Conservation (phyloP, 2,797 vertebrate genomes). For the Bradypodion ventrale region DNA sequence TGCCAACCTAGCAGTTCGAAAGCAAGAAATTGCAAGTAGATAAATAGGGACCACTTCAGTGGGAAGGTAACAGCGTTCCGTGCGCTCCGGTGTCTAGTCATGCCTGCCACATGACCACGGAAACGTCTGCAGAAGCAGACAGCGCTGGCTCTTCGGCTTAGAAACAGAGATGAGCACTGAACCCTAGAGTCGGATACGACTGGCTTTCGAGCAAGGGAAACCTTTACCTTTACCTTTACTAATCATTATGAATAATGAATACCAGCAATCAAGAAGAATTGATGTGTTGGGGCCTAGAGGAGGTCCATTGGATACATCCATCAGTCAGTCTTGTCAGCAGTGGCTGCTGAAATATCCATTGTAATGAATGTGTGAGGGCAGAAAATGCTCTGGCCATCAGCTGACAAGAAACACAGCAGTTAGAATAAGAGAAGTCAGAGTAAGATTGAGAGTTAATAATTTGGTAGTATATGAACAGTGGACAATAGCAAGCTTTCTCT, state of each 20-base stretch:
- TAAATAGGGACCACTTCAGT: too few relatives aligned
- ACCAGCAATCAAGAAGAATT: slow-evolving; percentile 37
- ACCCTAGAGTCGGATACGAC: too few relatives aligned
- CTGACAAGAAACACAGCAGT: slow-evolving; percentile 4
- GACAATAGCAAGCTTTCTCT: neutral
- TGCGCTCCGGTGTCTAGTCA: too few relatives aligned
- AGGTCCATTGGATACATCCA: slow-evolving; percentile 22
- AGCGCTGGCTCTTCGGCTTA: too few relatives aligned
- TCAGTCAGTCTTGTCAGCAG: slow-evolving; percentile 32
- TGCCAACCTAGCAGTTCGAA: too few relatives aligned
- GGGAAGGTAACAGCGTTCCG: too few relatives aligned
- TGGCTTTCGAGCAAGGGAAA: too few relatives aligned
- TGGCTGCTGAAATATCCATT: slow-evolving; percentile 9
- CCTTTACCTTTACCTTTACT: too few relatives aligned
- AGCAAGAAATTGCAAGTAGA: too few relatives aligned
- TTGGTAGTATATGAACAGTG: neutral
- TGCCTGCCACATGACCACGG: too few relatives aligned
- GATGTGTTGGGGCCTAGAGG: slow-evolving; percentile 16
- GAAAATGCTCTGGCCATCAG: neutral
- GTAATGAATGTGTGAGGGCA: neutral
- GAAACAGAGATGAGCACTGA: too few relatives aligned
- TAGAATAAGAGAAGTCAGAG: neutral
- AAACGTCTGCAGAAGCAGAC: too few relatives aligned
- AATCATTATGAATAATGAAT: slow-evolving; percentile 42
- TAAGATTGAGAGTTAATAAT: neutral